Evolutionary conservation across 2,797 vertebrate genomes (phyloP), one percentile per base, ranked within the genome.

Genomic region (Paedocypris micromegethes): DNA sequence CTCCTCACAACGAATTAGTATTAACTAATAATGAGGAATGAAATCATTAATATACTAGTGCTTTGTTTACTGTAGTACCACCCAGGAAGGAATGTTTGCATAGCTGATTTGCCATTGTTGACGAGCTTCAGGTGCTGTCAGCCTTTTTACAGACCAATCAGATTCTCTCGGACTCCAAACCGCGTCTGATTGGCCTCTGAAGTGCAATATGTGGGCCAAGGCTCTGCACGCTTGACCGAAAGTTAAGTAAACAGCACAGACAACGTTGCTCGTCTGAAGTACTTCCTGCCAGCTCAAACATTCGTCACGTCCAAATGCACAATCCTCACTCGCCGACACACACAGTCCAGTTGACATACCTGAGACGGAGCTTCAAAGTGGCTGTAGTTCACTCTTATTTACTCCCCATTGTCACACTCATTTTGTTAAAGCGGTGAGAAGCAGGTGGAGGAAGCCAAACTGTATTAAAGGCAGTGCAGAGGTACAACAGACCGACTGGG

Each of bases 1-100:
- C 80, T 84, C 80, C 76, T 84, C 83, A 78, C 84, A 89, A 87
- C 87, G 84, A 87, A 86, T 82, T 85, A 78, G 86, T 85, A 86
- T 84, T 80, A 87, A 85, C 86, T 87, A 85, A 85, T 84, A 83
- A 83, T 78, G 81, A 78, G 59, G 79, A 75, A 72, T 61, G 45
- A 43, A 60, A 41, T 56, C 42, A 64, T 67, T 68, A 64, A 77
- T 50, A 68, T 23, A 57, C 53, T 47, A 44, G 47, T 59, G 81
- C 79, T 62, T 41, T 42, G 69, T 77, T 67, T 67, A 70, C 63
- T 64, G 55, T 39, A 47, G 4, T 5, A 5, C 64, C 53, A 67
- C 51, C 68, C 75, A 62, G 48, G 8, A n/a, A 67, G 62, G 75
- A 72, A 78, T 66, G 60, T 46, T 48, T 47, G 43, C 51, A 77